These are phyloP conservation scores for Thera britannica DNA, from an alignment of 2,888 invertebrate genomes.

Conservation along the genomic window DNA sequence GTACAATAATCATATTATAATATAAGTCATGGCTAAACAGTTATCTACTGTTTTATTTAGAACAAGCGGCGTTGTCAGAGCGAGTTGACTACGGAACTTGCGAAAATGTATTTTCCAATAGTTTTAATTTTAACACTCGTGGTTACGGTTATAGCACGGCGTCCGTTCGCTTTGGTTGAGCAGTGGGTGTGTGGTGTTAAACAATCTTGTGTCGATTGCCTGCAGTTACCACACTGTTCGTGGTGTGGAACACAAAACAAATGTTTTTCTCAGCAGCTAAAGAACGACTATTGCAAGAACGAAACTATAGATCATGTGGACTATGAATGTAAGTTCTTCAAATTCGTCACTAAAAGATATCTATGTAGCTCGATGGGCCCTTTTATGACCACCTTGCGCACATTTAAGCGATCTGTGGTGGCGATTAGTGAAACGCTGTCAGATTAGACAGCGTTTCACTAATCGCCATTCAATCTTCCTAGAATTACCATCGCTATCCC, in stretches of 20 bases:
- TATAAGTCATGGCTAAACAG: constrained; percentile 65
- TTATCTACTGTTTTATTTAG: constrained; percentile 48
- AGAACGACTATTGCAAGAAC: constrained; percentile 59
- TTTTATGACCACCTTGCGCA: too few relatives aligned
- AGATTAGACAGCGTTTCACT: too few relatives aligned
- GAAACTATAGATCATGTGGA: constrained; percentile 58
- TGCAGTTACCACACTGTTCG: constrained; percentile 69
- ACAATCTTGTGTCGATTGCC: constrained; percentile 66
- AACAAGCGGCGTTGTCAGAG: constrained; percentile 28
- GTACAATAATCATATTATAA: constrained; percentile 35
- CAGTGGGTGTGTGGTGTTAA: constrained; percentile 72
- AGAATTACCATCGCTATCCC: too few relatives aligned
- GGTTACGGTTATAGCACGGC: constrained; percentile 41
- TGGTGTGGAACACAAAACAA: constrained; percentile 69
- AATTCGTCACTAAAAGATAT: too few relatives aligned
- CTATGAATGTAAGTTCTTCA: constrained; percentile 64
- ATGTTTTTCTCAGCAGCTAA: constrained; percentile 65
- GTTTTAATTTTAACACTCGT: constrained; percentile 39
- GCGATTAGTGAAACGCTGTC: too few relatives aligned
- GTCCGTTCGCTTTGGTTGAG: constrained; percentile 57
- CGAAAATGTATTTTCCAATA: constrained; percentile 43
- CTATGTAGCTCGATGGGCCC: too few relatives aligned
- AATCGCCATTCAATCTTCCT: too few relatives aligned
- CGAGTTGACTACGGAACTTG: constrained; percentile 7
- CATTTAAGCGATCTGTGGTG: too few relatives aligned